Conservation (phyloP, 2,888 invertebrate species). For the Eretmocerus hayati region DNA sequence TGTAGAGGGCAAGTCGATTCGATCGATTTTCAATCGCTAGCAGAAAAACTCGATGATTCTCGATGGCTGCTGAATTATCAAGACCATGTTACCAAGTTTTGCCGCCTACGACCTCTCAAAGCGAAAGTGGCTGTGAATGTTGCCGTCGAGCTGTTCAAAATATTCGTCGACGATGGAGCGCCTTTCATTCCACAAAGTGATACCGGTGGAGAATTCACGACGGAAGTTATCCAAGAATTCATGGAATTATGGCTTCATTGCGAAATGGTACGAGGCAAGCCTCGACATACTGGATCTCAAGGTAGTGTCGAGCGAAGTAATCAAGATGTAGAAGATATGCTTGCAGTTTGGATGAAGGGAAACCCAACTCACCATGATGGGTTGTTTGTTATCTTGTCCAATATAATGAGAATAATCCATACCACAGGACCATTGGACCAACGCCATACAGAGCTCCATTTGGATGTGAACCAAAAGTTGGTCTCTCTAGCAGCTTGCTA, state of each 20-base stretch:
- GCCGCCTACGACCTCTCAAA: conserved; percentile 32
- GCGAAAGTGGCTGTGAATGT: conserved; percentile 31
- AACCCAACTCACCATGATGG: too few relatives aligned
- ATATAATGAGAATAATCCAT: too few relatives aligned
- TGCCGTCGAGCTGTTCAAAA: conserved; percentile 25
- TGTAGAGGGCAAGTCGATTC: too few relatives aligned
- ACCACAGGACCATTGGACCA: too few relatives aligned
- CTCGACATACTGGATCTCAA: conserved; percentile 25
- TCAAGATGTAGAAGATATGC: too few relatives aligned
- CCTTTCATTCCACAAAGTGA: conserved; percentile 23
- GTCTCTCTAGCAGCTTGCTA: too few relatives aligned
- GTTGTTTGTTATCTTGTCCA: too few relatives aligned
- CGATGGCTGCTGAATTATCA: not conserved
- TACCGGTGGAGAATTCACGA: conserved; percentile 31
- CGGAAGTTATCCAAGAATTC: conserved; percentile 25
- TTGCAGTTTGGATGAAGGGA: too few relatives aligned
- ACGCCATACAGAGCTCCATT: too few relatives aligned
- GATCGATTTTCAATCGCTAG: too few relatives aligned
- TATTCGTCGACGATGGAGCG: conserved; percentile 21
- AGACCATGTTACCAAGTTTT: conserved; percentile 34
- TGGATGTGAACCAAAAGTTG: too few relatives aligned
- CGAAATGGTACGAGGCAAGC: conserved; percentile 29
- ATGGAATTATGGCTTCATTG: conserved; percentile 23
- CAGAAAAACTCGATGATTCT: too few relatives aligned
- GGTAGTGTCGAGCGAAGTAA: conserved; percentile 19